Conservation (phyloP, 2,797 vertebrate genomes). For the Amblyraja radiata region DNA sequence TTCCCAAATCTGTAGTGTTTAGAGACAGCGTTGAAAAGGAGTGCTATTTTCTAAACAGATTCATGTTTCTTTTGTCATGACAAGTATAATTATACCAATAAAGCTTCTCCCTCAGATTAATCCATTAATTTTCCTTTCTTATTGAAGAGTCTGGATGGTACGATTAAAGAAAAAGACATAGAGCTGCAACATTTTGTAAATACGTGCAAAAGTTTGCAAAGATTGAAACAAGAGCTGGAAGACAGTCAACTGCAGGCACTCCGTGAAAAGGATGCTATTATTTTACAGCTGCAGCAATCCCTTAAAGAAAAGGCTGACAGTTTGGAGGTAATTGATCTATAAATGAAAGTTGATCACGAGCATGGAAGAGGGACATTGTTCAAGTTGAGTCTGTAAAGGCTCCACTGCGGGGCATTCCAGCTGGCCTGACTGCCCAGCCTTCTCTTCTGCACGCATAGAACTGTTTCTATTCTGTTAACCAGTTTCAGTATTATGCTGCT, state of each 20-base stretch:
- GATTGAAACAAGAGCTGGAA: constrained; percentile 68
- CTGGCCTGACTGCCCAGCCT: too few species aligned
- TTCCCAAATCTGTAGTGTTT: not conserved
- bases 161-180: constrained; percentile 72
- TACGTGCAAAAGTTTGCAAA: constrained; percentile 66
- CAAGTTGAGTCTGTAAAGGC: too few species aligned
- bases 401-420: too few species aligned
- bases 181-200: constrained; percentile 71
- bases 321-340: constrained; percentile 63
- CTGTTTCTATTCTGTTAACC: too few species aligned
- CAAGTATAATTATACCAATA: not conserved
- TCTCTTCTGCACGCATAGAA: too few species aligned
- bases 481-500: too few species aligned
- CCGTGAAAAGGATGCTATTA: constrained; percentile 68
- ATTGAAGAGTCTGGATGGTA: constrained; percentile 65
- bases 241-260: constrained; percentile 67
- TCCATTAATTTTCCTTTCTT: not conserved
- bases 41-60: not conserved
- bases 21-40: not conserved
- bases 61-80: not conserved
- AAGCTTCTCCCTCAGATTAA: not conserved
- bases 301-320: constrained; percentile 67
- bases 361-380: not conserved
- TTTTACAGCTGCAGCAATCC: constrained; percentile 66
- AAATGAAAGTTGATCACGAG: not conserved